phyloP scores from a whole-genome alignment of 1,140 invertebrate species.

The Drosophila eugracilis region DNA sequence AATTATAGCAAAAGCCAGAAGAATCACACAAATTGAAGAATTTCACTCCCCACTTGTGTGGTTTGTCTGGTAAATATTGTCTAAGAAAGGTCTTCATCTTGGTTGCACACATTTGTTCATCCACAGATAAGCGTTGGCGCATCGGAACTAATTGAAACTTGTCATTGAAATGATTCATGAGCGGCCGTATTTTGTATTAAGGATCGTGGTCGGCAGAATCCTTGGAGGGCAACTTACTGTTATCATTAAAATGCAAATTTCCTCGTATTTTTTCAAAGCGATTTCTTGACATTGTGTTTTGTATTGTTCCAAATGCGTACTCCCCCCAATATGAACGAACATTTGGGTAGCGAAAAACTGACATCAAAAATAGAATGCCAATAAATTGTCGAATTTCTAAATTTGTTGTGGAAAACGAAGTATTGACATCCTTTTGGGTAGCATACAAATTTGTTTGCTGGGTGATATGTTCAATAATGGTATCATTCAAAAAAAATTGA shows the following conservation, averaged over 20 bases:
- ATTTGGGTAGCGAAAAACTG: conserved; percentile 15
- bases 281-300: neutral
- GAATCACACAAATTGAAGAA: conserved; percentile 6
- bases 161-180: no score
- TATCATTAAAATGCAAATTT: no score
- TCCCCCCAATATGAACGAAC: conserved; percentile 11
- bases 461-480: neutral
- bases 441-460: conserved; percentile 1
- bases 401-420: no score
- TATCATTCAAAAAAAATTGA: neutral
- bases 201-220: no score
- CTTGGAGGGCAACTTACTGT: neutral
- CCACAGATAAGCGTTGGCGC: no score
- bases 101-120: no score
- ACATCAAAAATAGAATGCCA: conserved; percentile 18
- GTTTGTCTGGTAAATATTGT: conserved; percentile 6
- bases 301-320: neutral
- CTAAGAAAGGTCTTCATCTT: no score
- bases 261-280: conserved; percentile 1
- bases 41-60: conserved; percentile 1
- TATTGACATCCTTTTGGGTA: conserved; percentile 1
- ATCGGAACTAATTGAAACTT: no score
- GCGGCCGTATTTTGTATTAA: no score
- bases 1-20: no score
- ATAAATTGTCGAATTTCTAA: no score